Evolutionary conservation across 2,888 invertebrate genomes (phyloP).

Genomic region (Hyposoter dolosus): DNA sequence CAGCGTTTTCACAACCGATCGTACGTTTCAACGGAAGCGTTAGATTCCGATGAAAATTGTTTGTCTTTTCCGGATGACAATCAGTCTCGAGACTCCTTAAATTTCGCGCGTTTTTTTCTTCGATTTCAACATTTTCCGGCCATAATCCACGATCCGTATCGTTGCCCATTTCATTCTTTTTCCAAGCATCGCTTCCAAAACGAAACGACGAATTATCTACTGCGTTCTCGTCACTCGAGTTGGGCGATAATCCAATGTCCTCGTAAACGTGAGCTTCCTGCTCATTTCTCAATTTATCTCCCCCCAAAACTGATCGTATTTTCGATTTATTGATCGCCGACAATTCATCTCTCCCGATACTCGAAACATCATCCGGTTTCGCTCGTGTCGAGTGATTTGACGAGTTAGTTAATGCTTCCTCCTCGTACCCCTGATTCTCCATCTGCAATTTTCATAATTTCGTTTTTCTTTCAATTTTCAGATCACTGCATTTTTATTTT

Average conservation of each 20-base stretch:
- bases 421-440: slow-evolving; percentile 83
- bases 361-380: slow-evolving; percentile 29
- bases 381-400: slow-evolving; percentile 9
- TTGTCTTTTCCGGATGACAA: neutral
- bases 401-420: slow-evolving; percentile 74
- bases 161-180: slow-evolving; percentile 26
- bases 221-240: neutral
- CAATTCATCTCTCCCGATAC: neutral
- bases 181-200: slow-evolving; percentile 31
- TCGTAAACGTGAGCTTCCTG: slow-evolving; percentile 81
- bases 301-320: slow-evolving; percentile 5
- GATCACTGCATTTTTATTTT: slow-evolving; percentile 6
- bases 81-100: slow-evolving; percentile 1
- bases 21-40: slow-evolving; percentile 78
- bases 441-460: slow-evolving; percentile 75
- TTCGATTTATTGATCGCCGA: slow-evolving; percentile 4
- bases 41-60: slow-evolving; percentile 76
- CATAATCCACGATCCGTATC: neutral
- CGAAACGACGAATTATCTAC: slow-evolving; percentile 5
- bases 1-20: slow-evolving; percentile 44
- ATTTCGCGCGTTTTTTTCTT: neutral
- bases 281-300: slow-evolving; percentile 55
- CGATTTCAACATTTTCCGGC: slow-evolving; percentile 10
- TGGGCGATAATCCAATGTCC: slow-evolving; percentile 74
- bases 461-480: slow-evolving; percentile 20